Evolutionary conservation across 2,888 invertebrate genomes (phyloP), one percentile per base, ranked within the genome.

Genomic region (Stomorhina lunata): DNA sequence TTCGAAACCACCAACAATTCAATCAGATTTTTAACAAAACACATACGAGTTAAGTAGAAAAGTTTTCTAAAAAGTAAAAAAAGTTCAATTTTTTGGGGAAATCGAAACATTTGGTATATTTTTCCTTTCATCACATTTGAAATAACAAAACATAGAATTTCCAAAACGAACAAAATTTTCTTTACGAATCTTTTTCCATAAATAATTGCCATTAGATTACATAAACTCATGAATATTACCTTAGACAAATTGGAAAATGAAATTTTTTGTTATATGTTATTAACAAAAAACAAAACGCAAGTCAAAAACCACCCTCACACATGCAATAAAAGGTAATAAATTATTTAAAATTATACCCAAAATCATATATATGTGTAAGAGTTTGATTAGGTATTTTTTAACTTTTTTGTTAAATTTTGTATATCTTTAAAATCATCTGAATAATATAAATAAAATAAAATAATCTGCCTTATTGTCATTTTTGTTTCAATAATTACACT

Each of bases 161-260:
- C 10, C 53, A 57, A 37, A 17, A 20, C 4, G 10, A 45, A 10
- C 15, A 34, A 71, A 10, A 61, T 34, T 61, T 61, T 59, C 9
- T 34, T 20, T 7, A 10, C 2, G 22, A 45, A 34, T 22, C 2
- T 50, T 61, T 72, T 59, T 2, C 37, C 40, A 63, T 75, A 57
- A 75, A 57, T 57, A 66, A 66, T 66, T 65, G 65, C 34, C 17
- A 34, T 27, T 48, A 66, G 59, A 76, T 68, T 20, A 50, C 10
- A 63, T 43, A 63, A 63, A 73, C 53, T 40, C 9, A 9, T 50
- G 29, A 50, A 61, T 22, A 37, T 37, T 20, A 50, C n/a, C 53
- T 27, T 40, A 27, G 17, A 37, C 50, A 50, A 50, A 50, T 40
- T 57, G 34, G 9, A 65, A 57, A 37, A 34, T 15, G 4, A n/a